A percentile compares a stretch with the other conserved stretches of the same genome.
Evolutionary conservation across 2,113 vertebrate species (phyloP).

Genomic region (Symphodus melops): DNA sequence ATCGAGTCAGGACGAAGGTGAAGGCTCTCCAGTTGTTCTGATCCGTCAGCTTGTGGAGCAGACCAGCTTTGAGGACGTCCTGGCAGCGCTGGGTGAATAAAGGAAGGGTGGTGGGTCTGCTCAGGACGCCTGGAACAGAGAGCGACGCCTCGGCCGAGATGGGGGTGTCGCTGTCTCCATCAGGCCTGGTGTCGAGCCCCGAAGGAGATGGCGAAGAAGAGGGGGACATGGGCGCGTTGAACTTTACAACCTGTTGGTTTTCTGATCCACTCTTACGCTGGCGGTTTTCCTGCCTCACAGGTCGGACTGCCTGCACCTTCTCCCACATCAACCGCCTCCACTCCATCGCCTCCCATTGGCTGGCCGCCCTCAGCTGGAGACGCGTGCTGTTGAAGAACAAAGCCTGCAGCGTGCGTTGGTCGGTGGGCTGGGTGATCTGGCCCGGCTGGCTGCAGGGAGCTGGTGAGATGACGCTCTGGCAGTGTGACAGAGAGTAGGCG

Average conservation of each 20-base stretch:
- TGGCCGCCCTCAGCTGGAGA: conserved; percentile 90
- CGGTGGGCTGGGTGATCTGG: conserved; percentile 77
- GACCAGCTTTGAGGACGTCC: conserved; percentile 89
- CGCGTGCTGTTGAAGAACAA: conserved; percentile 91
- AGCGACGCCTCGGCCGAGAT: conserved; percentile 42
- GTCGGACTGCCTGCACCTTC: conserved; percentile 81
- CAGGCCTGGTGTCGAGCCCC: conserved; percentile 61
- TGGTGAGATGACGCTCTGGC: conserved; percentile 89
- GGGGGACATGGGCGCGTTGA: conserved; percentile 53
- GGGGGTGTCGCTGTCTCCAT: conserved; percentile 57
- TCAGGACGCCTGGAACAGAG: conserved; percentile 64
- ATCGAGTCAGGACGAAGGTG: conserved; percentile 91
- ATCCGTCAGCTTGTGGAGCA: conserved; percentile 88
- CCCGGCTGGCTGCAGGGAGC: conserved; percentile 59
- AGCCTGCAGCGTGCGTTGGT: conserved; percentile 88
- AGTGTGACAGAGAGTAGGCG: conserved; percentile 89
- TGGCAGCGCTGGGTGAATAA: conserved; percentile 83
- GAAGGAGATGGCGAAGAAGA: conserved; percentile 64
- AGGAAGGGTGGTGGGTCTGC: conserved; percentile 84
- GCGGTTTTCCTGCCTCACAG: conserved; percentile 68
- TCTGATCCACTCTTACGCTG: conserved; percentile 63
- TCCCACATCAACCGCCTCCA: conserved; percentile 95
- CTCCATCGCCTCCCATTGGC: conserved; percentile 92
- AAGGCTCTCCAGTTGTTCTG: conserved; percentile 96
- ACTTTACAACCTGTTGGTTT: conserved; percentile 45